Evolutionary conservation across 2,888 invertebrate genomes (phyloP).

Genomic region (Hirudinaria manillensis): DNA sequence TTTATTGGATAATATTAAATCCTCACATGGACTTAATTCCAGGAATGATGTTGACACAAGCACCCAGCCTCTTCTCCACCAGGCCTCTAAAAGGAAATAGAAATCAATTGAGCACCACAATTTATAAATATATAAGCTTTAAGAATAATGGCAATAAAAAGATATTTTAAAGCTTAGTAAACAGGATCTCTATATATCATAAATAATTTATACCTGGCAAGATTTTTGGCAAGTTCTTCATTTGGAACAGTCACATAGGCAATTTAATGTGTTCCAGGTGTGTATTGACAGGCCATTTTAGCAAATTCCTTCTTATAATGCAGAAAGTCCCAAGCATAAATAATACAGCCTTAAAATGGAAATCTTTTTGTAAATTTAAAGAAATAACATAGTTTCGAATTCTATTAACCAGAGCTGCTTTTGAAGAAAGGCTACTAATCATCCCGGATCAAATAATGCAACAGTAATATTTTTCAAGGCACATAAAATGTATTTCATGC

Average conservation of each 20-base stretch:
- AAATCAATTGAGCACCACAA: not conserved
- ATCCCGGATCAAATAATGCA: too few relatives aligned
- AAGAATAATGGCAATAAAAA: too few relatives aligned
- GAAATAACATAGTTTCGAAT: too few relatives aligned
- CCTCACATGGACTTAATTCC: conserved; percentile 73
- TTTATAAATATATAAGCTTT: too few relatives aligned
- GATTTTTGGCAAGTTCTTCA: conserved; percentile 70
- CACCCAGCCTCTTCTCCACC: conserved; percentile 76
- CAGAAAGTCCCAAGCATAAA: conserved; percentile 32
- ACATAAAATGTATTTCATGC: too few relatives aligned
- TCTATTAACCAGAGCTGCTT: too few relatives aligned
- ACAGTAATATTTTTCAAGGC: too few relatives aligned
- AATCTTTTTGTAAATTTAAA: not conserved
- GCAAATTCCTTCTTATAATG: conserved; percentile 20
- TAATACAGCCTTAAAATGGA: not conserved
- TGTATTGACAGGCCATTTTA: conserved; percentile 40
- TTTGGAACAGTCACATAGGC: conserved; percentile 82
- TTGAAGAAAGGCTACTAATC: too few relatives aligned
- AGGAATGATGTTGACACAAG: conserved; percentile 90
- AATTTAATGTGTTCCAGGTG: conserved; percentile 60
- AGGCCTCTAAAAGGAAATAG: conserved; percentile 66
- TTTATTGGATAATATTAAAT: not conserved
- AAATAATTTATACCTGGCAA: conserved; percentile 63
- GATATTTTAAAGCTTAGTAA: too few relatives aligned
- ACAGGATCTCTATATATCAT: too few relatives aligned